These are phyloP conservation scores for Phaedon cochleariae DNA, from an alignment of 2,888 invertebrate genomes.

Conservation along the genomic window DNA sequence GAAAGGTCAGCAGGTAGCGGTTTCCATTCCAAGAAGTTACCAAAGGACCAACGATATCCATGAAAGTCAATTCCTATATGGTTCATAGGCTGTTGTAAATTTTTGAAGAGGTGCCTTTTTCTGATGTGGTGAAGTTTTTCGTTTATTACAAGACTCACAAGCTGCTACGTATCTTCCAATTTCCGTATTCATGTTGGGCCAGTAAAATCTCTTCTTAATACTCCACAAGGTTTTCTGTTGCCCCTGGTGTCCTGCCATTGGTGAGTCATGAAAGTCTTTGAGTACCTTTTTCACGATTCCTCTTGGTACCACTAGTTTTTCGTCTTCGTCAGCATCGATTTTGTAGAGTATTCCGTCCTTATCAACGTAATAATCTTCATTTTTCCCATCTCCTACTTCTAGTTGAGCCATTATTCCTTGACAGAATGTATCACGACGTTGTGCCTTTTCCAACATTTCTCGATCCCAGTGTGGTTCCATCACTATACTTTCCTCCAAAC, in stretches of 20 bases:
- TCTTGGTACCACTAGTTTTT: constrained; percentile 22
- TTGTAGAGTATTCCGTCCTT: constrained; percentile 18
- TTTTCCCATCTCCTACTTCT: background rate
- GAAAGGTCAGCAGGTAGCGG: constrained; percentile 48
- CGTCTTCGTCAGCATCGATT: background rate
- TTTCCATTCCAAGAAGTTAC: constrained; percentile 38
- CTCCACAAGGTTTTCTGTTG: constrained; percentile 41
- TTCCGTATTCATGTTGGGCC: constrained; percentile 42
- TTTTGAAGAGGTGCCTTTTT: constrained; percentile 38
- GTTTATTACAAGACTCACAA: constrained; percentile 46
- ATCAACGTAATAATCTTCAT: constrained; percentile 3
- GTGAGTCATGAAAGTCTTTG: constrained; percentile 36
- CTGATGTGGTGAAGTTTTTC: constrained; percentile 41
- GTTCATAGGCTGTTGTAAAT: constrained; percentile 33
- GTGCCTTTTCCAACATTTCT: constrained; percentile 4
- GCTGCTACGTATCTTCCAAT: constrained; percentile 38
- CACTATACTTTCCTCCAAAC: background rate
- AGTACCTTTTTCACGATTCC: constrained; percentile 1
- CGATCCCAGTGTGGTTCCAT: constrained; percentile 19
- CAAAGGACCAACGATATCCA: constrained; percentile 50
- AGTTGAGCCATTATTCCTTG: background rate
- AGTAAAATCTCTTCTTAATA: constrained; percentile 42
- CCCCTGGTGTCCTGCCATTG: constrained; percentile 47
- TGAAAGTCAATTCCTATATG: constrained; percentile 41
- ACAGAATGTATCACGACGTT: constrained; percentile 15